phyloP scores from a whole-genome alignment of 2,113 vertebrate species.

The Sakesphorus luctuosus region DNA sequence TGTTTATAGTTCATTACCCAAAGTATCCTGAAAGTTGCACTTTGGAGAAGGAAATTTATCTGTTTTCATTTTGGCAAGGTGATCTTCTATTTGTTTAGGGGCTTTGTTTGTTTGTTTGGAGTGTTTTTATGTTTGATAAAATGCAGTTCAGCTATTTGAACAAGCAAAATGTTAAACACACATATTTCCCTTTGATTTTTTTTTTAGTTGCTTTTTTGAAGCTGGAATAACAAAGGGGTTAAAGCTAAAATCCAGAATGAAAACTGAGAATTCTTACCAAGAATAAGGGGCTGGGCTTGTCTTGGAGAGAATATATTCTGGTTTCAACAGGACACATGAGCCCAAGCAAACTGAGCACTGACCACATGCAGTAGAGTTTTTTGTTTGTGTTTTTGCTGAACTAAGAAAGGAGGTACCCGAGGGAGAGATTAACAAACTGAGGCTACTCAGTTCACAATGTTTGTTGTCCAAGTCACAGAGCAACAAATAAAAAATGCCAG shows the following conservation, averaged over 20 bases:
- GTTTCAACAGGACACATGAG: constrained; percentile 49
- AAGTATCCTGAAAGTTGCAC: neutral
- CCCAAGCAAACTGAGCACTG: constrained; percentile 10
- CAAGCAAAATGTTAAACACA: neutral
- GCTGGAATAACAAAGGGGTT: constrained; percentile 4
- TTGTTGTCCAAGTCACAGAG: constrained; percentile 58
- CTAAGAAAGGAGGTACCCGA: constrained; percentile 60
- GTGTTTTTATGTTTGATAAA: neutral
- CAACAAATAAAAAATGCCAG: constrained; percentile 48
- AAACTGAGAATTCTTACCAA: constrained; percentile 38
- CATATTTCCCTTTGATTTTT: neutral
- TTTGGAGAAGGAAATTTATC: neutral
- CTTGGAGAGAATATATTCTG: constrained; percentile 54
- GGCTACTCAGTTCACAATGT: constrained; percentile 60
- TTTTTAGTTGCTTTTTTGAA: neutral
- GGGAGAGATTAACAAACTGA: constrained; percentile 56
- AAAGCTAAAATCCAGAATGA: constrained; percentile 35
- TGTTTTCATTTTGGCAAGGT: neutral
- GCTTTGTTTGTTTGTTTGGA: neutral
- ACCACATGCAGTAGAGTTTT: constrained; percentile 49
- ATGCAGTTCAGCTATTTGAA: neutral
- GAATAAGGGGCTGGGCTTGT: constrained; percentile 39
- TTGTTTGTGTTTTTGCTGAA: constrained; percentile 67
- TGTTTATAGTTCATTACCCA: neutral
- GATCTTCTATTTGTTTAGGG: neutral